Conservation (phyloP, 2,888 invertebrate species). For the Mythimna pallens region DNA sequence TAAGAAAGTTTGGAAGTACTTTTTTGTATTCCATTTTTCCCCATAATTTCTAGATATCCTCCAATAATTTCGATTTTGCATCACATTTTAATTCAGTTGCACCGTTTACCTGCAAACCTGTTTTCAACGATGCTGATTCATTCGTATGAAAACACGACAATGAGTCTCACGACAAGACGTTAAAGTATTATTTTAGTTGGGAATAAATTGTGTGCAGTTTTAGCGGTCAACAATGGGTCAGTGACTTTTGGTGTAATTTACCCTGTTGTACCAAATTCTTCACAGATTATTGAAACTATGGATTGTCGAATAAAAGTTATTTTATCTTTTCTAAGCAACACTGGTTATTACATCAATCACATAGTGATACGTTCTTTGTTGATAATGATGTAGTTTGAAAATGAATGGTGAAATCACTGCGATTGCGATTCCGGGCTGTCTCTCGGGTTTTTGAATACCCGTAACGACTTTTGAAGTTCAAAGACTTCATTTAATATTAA, state of each 20-base stretch:
- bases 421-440: no score
- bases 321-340: not conserved
- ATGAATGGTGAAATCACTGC: no score
- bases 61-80: conserved; percentile 10
- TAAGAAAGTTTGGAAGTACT: no score
- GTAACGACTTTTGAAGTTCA: no score
- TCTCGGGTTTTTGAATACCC: no score
- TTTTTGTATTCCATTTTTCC: no score
- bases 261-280: not conserved
- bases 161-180: not conserved
- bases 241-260: not conserved
- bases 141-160: no score
- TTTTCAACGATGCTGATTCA: conserved; percentile 5
- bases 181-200: conserved; percentile 10
- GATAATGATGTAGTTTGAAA: no score
- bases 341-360: no score
- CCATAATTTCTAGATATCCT: no score
- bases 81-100: conserved; percentile 31
- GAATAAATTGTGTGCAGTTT: not conserved
- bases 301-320: not conserved
- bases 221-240: conserved; percentile 27
- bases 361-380: no score
- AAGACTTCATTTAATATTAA: no score
- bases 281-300: not conserved
- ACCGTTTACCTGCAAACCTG: conserved; percentile 26